Percentiles rank a stretch among this genome's conserved stretches.
These are phyloP conservation scores for Nesoenas mayeri DNA, from an alignment of 2,113 vertebrate genomes.

Conservation along the genomic window DNA sequence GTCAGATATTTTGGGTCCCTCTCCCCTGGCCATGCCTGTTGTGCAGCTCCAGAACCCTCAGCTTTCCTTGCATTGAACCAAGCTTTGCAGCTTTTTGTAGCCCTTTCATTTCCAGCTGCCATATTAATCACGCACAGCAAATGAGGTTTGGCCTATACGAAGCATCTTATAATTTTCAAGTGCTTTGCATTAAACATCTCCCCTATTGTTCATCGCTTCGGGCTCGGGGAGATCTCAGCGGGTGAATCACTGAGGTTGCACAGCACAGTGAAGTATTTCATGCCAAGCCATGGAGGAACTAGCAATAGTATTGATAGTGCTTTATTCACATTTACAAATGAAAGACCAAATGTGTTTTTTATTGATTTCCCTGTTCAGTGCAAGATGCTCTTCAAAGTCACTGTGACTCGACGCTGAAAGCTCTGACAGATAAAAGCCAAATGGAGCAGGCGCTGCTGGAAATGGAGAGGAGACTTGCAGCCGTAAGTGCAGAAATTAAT, in stretches of 20 bases:
- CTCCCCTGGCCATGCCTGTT: neutral
- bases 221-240: neutral
- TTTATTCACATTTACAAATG: conserved; percentile 58
- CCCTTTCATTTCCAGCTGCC: neutral
- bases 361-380: conserved; percentile 71
- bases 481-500: conserved; percentile 68
- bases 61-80: neutral
- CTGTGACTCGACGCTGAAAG: conserved; percentile 58
- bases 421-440: conserved; percentile 65
- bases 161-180: neutral
- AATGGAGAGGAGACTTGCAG: conserved; percentile 64
- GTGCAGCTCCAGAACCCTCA: neutral
- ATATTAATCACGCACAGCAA: neutral
- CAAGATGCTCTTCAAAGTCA: conserved; percentile 69
- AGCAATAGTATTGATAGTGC: neutral
- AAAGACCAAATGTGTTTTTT: conserved; percentile 38
- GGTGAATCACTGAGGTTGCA: neutral
- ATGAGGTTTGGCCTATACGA: neutral
- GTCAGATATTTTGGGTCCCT: neutral
- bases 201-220: neutral
- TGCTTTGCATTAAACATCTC: neutral
- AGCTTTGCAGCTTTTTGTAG: neutral
- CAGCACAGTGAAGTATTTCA: neutral
- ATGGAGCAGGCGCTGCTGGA: conserved; percentile 70
- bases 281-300: neutral